Evolutionary conservation across 2,113 vertebrate genomes (phyloP).

Genomic region (Calidris pygmaea): DNA sequence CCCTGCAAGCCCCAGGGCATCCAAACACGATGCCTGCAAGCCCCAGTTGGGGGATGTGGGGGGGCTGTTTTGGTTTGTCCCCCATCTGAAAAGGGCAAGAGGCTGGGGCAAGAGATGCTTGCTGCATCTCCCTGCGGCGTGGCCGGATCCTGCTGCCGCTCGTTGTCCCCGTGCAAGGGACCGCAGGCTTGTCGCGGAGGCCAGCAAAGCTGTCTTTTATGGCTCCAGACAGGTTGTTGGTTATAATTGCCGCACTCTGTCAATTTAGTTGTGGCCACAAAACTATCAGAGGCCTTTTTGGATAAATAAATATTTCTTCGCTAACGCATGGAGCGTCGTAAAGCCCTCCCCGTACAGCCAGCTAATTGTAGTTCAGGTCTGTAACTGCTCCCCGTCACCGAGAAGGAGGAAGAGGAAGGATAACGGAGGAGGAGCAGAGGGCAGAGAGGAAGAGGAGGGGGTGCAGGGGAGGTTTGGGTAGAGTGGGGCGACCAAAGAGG

Average conservation of each 20-base stretch:
- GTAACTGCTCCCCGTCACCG: accelerated
- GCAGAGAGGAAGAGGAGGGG: neutral
- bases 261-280: constrained; percentile 14
- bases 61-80: accelerated
- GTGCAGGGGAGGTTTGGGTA: neutral
- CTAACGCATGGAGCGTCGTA: neutral
- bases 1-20: neutral
- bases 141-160: accelerated
- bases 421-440: neutral
- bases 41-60: neutral
- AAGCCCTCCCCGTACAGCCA: neutral
- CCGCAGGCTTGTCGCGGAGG: accelerated
- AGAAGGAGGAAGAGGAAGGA: constrained; percentile 17
- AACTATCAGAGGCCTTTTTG: constrained; percentile 50
- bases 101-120: neutral
- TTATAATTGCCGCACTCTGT: constrained; percentile 47
- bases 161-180: accelerated
- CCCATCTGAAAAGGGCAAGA: neutral
- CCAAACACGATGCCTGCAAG: accelerated
- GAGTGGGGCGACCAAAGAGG: neutral
- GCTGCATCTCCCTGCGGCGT: neutral
- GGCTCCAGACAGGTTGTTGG: neutral
- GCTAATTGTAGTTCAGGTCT: neutral
- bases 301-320: constrained; percentile 53
- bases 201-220: accelerated